Percentiles rank a stretch among this genome's conserved stretches.
These are phyloP conservation scores for Arenicola marina DNA, from an alignment of 2,888 invertebrate species.

Conservation along the genomic window DNA sequence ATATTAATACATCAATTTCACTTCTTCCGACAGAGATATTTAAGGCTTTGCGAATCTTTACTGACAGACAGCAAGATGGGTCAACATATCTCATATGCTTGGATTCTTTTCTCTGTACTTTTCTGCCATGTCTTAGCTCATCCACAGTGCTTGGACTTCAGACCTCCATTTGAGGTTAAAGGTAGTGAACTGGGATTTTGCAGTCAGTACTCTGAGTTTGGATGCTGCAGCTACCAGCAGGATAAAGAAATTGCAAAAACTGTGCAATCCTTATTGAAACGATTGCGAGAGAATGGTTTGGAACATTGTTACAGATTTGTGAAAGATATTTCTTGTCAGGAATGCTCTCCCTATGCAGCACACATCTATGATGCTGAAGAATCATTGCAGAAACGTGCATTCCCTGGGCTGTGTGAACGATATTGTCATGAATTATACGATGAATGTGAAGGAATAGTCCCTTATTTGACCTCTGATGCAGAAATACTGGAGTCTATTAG, in stretches of 20 bases:
- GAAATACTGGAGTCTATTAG: no score
- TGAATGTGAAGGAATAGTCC: slow-evolving; percentile 39
- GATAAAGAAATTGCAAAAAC: slow-evolving; percentile 34
- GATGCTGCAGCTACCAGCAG: slow-evolving; percentile 46
- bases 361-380: slow-evolving; percentile 52
- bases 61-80: no score
- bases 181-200: slow-evolving; percentile 39
- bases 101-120: no score
- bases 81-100: no score
- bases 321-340: slow-evolving; percentile 46
- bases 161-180: slow-evolving; percentile 48
- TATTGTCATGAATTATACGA: slow-evolving; percentile 44
- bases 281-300: background rate
- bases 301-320: slow-evolving; percentile 37
- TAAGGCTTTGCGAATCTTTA: no score
- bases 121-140: no score
- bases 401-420: slow-evolving; percentile 48
- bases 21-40: no score
- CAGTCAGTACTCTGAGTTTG: slow-evolving; percentile 43
- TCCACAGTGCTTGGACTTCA: slow-evolving; percentile 53
- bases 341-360: slow-evolving; percentile 55
- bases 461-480: slow-evolving; percentile 29
- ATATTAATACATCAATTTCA: no score
- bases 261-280: slow-evolving; percentile 31
- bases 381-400: slow-evolving; percentile 26